Evolutionary conservation across 2,113 vertebrate species (phyloP).

Genomic region (Cephalopterus ornatus): DNA sequence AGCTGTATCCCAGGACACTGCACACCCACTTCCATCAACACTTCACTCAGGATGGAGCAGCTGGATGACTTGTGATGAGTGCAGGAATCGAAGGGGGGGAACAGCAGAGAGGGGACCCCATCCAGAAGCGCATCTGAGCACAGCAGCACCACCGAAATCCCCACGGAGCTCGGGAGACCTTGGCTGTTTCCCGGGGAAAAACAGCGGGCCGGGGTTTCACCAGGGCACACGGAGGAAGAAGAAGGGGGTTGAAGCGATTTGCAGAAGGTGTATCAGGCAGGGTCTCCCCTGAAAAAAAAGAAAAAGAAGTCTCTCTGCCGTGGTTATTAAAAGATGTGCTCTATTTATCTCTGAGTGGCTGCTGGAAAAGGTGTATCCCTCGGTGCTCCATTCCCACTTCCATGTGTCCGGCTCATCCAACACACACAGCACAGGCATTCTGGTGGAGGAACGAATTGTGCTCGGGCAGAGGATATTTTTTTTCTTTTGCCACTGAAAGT

Average conservation of each 20-base stretch:
- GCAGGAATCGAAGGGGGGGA: background rate
- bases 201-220: background rate
- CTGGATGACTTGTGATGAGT: background rate
- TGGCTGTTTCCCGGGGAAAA: background rate
- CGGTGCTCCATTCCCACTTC: rapidly evolving
- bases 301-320: rapidly evolving
- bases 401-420: rapidly evolving
- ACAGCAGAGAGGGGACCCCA: background rate
- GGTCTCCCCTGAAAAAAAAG: background rate
- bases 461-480: no score
- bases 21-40: background rate
- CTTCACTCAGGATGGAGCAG: background rate
- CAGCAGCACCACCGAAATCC: background rate
- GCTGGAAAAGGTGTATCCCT: background rate
- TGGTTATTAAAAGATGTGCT: background rate
- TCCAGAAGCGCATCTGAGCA: background rate
- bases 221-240: background rate
- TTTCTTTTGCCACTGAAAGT: background rate
- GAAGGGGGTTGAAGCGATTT: background rate
- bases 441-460: rapidly evolving
- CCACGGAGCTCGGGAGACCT: background rate
- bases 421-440: no score
- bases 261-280: background rate
- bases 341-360: rapidly evolving
- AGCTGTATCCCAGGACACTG: background rate